Evolutionary conservation across 2,888 invertebrate genomes (phyloP).

Genomic region (Drosophila flavopinicola): DNA sequence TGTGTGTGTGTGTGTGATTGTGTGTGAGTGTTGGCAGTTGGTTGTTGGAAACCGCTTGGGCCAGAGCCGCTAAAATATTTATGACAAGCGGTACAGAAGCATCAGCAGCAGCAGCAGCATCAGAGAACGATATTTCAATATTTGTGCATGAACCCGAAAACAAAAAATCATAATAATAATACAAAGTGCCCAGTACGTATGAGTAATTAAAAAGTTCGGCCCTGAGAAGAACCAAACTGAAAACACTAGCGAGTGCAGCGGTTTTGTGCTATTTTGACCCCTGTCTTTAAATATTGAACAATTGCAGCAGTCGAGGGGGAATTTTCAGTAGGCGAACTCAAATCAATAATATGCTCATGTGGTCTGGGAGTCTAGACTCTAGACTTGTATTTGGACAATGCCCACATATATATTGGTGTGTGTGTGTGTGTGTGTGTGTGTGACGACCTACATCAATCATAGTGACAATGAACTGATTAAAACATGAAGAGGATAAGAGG

Average conservation of each 20-base stretch:
- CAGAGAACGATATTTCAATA: slow-evolving; percentile 69
- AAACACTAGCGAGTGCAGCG: slow-evolving; percentile 34
- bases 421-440: slow-evolving; percentile 1
- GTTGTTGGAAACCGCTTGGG: slow-evolving; percentile 31
- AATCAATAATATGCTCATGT: slow-evolving; percentile 28
- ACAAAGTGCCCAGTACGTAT: slow-evolving; percentile 37
- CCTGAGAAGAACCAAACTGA: slow-evolving; percentile 18
- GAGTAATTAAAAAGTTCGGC: slow-evolving; percentile 70
- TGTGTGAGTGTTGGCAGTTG: slow-evolving; percentile 18
- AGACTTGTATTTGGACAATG: slow-evolving; percentile 42
- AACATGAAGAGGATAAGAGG: slow-evolving; percentile 58
- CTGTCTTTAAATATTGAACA: slow-evolving; percentile 33
- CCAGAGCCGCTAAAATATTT: slow-evolving; percentile 69
- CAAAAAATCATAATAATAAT: slow-evolving; percentile 29
- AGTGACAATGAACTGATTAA: slow-evolving; percentile 61
- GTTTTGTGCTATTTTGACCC: slow-evolving; percentile 37
- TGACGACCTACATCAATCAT: slow-evolving; percentile 60
- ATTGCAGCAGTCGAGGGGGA: slow-evolving; percentile 1
- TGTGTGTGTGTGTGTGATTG: slow-evolving; percentile 5
- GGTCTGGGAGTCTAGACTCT: slow-evolving; percentile 29
- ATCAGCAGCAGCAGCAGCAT: slow-evolving; percentile 6
- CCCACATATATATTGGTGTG: slow-evolving; percentile 34
- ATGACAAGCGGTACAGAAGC: slow-evolving; percentile 67
- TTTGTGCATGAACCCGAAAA: slow-evolving; percentile 39
- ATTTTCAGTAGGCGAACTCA: background rate